phyloP scores from a whole-genome alignment of 2,113 vertebrate species.

The Psilopogon haemacephalus region DNA sequence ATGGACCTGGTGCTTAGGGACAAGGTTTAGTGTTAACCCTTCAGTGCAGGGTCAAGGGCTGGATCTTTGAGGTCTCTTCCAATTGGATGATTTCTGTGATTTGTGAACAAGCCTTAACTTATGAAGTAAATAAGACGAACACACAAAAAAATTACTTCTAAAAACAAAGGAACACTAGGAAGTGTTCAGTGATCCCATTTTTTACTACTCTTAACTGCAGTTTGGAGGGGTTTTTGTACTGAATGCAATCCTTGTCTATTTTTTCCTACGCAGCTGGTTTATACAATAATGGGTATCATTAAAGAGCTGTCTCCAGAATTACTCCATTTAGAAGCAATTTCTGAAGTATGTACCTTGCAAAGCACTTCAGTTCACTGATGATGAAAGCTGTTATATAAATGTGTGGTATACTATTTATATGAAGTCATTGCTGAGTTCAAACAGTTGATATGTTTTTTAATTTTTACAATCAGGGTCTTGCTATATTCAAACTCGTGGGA shows the following conservation, averaged over 20 bases:
- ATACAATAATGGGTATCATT: conserved; percentile 3
- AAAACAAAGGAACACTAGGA: not conserved
- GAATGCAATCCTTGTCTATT: not conserved
- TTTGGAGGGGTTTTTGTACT: not conserved
- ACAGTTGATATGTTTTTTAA: conserved; percentile 16
- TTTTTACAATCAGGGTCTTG: not conserved
- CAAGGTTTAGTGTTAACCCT: no score
- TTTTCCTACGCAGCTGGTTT: not conserved
- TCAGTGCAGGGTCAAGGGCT: no score
- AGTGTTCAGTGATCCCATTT: not conserved
- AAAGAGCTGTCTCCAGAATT: conserved; percentile 11
- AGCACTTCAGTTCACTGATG: conserved; percentile 22
- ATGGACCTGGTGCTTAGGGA: no score
- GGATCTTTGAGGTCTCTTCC: no score
- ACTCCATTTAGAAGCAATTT: conserved; percentile 37
- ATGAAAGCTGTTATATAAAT: conserved; percentile 34
- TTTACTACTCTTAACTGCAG: not conserved
- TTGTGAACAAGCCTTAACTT: not conserved
- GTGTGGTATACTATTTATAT: not conserved
- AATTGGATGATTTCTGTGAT: not conserved
- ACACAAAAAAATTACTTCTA: not conserved
- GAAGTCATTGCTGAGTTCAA: conserved; percentile 19
- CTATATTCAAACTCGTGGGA: conserved; percentile 27
- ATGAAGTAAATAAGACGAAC: not conserved
- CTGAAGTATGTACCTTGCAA: conserved; percentile 8